Evolutionary conservation across 2,888 invertebrate species (phyloP), one percentile per base, ranked within the genome.

Genomic region (Nysson spinosus): DNA sequence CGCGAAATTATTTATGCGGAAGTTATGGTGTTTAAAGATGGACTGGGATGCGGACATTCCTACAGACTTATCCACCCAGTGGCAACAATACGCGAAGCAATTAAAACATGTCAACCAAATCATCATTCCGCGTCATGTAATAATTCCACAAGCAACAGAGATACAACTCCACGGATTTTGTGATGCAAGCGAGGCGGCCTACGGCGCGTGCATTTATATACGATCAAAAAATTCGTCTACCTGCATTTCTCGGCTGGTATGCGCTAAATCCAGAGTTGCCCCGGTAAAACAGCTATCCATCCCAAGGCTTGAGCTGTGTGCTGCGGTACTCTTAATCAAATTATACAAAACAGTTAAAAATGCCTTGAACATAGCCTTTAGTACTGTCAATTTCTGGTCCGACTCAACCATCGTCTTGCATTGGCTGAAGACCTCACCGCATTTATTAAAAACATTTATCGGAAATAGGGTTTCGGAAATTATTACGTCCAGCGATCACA

Each of bases 361-460:
- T 7, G 24, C 24, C 9, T 24, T 24, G 9, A 24, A 24, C 5
- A 7, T 24, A 24, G 3, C 24, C 2, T 24, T 24, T 2, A 9
- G 9, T 7, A 24, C 5, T 7, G 9, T 24, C 1, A 24, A 5
- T 7, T 24, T 24, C 9, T 24, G 24, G 24, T 24, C 24, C 1
- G 56, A 56, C 16, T 56, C 56, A 11, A 44, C 37, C 0, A 46
- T 54, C 16, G 28, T 22, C 3, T 24, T 24, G 24, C 24, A 24
- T 7, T 24, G 24, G 24, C 24, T 24, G 9, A 24, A 24, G 9
- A 24, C 6, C 6, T 5, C 24, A 9, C 24, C 24, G 9, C 5
- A 24, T 9, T 7, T 9, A 24, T 24, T 24, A 24, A 24, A 24
- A 24, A 24, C 24, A 1, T 24, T 24, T 9, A 9, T 24, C 5